Evolutionary conservation across 2,888 invertebrate species (phyloP).

Genomic region (Ametastegia equiseti): DNA sequence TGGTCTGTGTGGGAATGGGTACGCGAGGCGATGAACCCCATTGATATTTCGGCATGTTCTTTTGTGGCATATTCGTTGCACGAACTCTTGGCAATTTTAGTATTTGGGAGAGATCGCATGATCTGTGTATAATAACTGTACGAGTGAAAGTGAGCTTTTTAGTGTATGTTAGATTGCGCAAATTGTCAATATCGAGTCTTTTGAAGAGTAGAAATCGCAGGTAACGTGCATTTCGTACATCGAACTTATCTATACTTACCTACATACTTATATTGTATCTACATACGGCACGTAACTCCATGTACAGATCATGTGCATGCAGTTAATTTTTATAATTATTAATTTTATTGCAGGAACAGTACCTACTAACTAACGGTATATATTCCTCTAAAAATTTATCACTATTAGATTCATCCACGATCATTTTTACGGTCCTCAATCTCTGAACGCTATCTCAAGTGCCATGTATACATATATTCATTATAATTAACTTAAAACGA

Average conservation of each 20-base stretch:
- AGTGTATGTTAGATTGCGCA: constrained; percentile 10
- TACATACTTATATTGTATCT: no score
- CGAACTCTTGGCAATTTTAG: neutral
- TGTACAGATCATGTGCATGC: neutral
- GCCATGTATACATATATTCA: neutral
- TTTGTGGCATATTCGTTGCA: neutral
- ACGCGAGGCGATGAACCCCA: no score
- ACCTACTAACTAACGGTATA: neutral
- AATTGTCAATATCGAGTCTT: constrained; percentile 24
- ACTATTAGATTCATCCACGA: neutral
- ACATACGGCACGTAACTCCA: neutral
- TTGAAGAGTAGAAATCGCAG: neutral
- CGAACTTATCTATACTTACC: neutral
- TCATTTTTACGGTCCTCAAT: neutral
- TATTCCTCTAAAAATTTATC: neutral
- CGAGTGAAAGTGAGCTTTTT: constrained; percentile 21
- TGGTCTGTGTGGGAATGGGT: no score
- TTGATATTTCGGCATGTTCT: no score
- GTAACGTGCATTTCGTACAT: neutral
- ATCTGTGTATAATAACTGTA: neutral
- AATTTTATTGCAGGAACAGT: neutral
- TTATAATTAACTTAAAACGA: neutral
- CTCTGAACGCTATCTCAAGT: neutral
- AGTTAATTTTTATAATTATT: neutral
- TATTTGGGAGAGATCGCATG: neutral